Evolutionary conservation across 2,113 vertebrate genomes (phyloP).

Genomic region (Mesembrinibis cayennensis): DNA sequence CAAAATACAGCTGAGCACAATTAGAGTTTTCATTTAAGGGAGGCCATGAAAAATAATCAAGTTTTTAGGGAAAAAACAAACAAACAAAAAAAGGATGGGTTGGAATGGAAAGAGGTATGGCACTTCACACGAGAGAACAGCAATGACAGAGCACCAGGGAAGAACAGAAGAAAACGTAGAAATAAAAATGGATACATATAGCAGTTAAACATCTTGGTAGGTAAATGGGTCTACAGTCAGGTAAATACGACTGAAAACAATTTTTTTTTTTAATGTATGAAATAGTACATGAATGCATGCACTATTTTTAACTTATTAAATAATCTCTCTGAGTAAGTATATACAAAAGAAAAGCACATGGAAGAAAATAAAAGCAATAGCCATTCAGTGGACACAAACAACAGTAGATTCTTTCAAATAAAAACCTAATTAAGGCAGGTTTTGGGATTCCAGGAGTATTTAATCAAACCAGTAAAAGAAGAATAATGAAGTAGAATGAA

Average conservation of each 20-base stretch:
- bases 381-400: neutral
- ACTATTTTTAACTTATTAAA: neutral
- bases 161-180: neutral
- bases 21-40: neutral
- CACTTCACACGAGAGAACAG: neutral
- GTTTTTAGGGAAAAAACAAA: neutral
- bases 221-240: neutral
- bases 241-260: neutral
- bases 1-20: neutral
- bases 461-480: neutral
- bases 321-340: neutral
- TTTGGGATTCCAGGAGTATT: neutral
- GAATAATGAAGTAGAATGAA: neutral
- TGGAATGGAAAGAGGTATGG: neutral
- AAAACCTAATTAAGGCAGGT: neutral
- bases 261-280: neutral
- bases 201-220: neutral
- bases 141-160: neutral
- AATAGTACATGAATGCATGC: neutral
- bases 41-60: neutral
- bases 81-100: neutral
- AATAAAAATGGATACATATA: neutral
- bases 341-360: neutral
- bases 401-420: neutral
- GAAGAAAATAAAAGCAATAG: neutral